A percentile compares a stretch with the other conserved stretches of the same genome.
phyloP scores from a whole-genome alignment of 2,113 vertebrate genomes.

The Apodemus sylvaticus region DNA sequence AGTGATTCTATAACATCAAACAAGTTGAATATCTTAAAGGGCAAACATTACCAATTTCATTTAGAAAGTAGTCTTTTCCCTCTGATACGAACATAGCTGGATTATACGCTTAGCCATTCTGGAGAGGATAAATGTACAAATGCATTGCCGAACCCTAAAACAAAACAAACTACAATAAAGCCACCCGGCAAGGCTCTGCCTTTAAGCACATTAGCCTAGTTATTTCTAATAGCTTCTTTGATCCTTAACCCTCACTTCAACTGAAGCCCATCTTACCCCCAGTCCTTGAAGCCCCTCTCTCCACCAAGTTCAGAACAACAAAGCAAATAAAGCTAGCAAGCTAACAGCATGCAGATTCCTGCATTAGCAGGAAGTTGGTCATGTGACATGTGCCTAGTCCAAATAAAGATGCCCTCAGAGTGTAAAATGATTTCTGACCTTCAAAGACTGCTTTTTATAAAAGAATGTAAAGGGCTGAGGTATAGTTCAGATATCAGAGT shows the following conservation, averaged over 20 bases:
- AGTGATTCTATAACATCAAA: not conserved
- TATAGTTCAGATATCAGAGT: not conserved
- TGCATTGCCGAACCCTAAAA: not conserved
- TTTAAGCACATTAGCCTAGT: not conserved
- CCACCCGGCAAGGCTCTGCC: not conserved
- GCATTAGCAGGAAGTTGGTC: not conserved
- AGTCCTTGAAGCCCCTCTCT: not conserved
- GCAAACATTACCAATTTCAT: not conserved
- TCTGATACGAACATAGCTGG: not conserved
- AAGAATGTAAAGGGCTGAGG: too few species aligned
- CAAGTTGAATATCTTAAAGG: not conserved
- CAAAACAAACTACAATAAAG: not conserved
- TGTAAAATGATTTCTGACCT: not conserved
- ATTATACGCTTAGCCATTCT: slow-evolving; percentile 14
- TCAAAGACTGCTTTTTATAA: not conserved
- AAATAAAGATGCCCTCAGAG: not conserved
- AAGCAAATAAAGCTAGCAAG: slow-evolving; percentile 50
- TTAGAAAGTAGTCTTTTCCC: not conserved
- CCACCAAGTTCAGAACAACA: not conserved
- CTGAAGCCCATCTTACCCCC: accelerated
- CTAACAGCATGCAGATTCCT: not conserved
- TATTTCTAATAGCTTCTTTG: not conserved
- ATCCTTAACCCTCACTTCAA: not conserved
- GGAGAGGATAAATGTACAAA: not conserved
- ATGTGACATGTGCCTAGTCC: not conserved